Evolutionary conservation across 1,140 invertebrate species (phyloP).

Genomic region (Oscheius sp.): DNA sequence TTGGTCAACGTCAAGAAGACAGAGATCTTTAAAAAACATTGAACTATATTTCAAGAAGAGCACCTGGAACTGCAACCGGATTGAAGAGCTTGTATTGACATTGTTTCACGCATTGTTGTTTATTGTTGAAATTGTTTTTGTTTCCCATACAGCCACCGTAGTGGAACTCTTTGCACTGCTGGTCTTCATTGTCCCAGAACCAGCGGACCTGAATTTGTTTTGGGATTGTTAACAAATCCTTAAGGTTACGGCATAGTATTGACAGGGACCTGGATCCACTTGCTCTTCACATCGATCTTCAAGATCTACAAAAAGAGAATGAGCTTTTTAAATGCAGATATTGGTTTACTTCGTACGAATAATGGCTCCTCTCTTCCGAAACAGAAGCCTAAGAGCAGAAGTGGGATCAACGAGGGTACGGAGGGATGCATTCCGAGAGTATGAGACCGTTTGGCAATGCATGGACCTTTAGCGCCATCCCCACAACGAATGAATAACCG

Average conservation of each 20-base stretch:
- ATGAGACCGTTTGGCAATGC: neutral
- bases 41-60: neutral
- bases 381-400: neutral
- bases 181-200: conserved; percentile 44
- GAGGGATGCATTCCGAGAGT: neutral
- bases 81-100: conserved; percentile 52
- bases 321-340: neutral
- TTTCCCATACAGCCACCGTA: conserved; percentile 54
- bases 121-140: conserved; percentile 47
- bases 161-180: conserved; percentile 51
- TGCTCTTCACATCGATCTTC: conserved; percentile 44
- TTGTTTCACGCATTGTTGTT: conserved; percentile 49
- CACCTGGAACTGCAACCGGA: conserved; percentile 48
- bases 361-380: conserved; percentile 21
- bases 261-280: conserved; percentile 47
- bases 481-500: conserved; percentile 3
- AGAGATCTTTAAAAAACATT: conserved; percentile 31
- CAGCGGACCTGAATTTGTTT: conserved; percentile 32
- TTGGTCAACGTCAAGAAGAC: conserved; percentile 40
- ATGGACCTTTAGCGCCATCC: neutral
- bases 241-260: conserved; percentile 43
- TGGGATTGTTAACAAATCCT: neutral
- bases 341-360: conserved; percentile 11
- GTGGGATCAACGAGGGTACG: neutral
- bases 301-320: neutral